Percentiles rank a stretch among this genome's conserved stretches.
These are phyloP conservation scores for Meloidogyne floridensis DNA, from an alignment of 1,140 invertebrate genomes.

Conservation along the genomic window DNA sequence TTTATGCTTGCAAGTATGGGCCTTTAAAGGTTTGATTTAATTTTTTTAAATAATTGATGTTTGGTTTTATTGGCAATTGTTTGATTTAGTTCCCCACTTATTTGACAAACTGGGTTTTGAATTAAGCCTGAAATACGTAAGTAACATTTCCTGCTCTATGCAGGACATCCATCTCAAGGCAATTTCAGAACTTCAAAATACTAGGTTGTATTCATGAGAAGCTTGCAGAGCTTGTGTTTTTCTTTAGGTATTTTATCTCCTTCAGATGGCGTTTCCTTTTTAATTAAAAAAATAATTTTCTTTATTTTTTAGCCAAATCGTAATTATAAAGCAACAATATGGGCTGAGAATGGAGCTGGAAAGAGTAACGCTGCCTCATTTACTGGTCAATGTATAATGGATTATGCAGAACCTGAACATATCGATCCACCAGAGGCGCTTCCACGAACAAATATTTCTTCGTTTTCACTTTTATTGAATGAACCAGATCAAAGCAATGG, in stretches of 20 bases:
- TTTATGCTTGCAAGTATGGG: slow-evolving; percentile 64
- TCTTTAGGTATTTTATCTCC: too few relatives aligned
- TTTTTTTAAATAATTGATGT: too few relatives aligned
- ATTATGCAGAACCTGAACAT: slow-evolving; percentile 61
- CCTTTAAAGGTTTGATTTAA: slow-evolving; percentile 53
- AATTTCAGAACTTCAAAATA: too few relatives aligned
- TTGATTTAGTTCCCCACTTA: too few relatives aligned
- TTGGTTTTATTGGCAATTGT: too few relatives aligned
- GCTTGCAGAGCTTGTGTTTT: too few relatives aligned
- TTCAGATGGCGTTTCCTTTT: too few relatives aligned
- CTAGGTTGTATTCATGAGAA: too few relatives aligned
- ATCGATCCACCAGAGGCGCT: slow-evolving; percentile 49
- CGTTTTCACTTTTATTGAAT: slow-evolving; percentile 55
- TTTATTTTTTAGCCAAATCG: slow-evolving; percentile 60
- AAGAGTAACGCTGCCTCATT: slow-evolving; percentile 46
- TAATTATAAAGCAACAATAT: slow-evolving; percentile 63
- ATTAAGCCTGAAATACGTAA: too few relatives aligned
- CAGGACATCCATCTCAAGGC: too few relatives aligned
- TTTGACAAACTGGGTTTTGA: too few relatives aligned
- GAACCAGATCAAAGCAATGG: slow-evolving; percentile 60
- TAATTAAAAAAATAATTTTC: neutral
- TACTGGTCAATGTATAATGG: slow-evolving; percentile 56
- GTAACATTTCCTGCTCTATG: too few relatives aligned
- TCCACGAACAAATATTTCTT: slow-evolving; percentile 47
- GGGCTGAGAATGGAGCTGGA: slow-evolving; percentile 65